Base-by-base conservation (phyloP, 2,113 vertebrate genomes). In the Neodon shergylaensis region DNA sequence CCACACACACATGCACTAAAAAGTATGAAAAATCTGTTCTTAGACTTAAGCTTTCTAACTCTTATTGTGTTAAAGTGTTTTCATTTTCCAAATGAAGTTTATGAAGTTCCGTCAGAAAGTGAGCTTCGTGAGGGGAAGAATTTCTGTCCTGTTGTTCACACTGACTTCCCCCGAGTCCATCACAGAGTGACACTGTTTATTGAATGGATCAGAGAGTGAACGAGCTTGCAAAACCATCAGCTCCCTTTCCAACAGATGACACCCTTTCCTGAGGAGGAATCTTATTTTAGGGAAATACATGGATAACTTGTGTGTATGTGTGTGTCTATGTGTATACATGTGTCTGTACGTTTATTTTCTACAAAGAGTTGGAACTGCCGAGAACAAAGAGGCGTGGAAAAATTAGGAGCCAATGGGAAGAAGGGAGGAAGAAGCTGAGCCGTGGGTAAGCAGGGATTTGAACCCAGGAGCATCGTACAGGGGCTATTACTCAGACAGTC, bases 1-100 rank as follows among this genome's bases (percentile, higher is more conserved):
- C 12, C 2, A 61, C 21, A 82, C 22, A 28, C 6, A 65, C 19
- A 84, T 36, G 9, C 5, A 7, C 22, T 42, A 65, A 33, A 65
- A 47, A 47, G 5, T 33, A 13, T 3, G 63, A 85, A 66, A 85
- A 65, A 33, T 47, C 17, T n/a, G 24, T 68, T 47, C 3, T 72
- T 47, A 90, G 24, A 68, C 3, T 52, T 70, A 49, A 70, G 26
- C 63, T 96, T 77, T 89, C 49, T 28, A 84, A 70, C 7, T 81
- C 76, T 68, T 33, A 82, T 68, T 89, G 19, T 68, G n/a, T 58
- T 44, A 21, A 68, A 86, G 28, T 16, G 4, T 68, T 97, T 95
- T 81, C 33, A 58, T 86, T 89, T 97, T 78, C 28, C 10, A 74
- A 91, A 63, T 76, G 22, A 90, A 36, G 49, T 92, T 92, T 85